Base-by-base conservation (phyloP, 2,888 invertebrate species). In the Synanthedon formicaeformis region DNA sequence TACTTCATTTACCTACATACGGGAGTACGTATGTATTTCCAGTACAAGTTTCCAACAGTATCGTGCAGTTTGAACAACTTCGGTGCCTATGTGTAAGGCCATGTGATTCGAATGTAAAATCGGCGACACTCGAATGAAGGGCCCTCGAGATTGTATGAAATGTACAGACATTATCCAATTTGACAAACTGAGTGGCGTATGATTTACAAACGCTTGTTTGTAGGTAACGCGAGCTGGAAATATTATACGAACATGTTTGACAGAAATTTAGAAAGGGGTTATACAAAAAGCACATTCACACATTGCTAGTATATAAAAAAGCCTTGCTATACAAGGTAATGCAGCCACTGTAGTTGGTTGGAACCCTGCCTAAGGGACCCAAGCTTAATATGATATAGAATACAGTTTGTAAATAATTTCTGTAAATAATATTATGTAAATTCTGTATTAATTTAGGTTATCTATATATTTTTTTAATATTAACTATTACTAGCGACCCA, bases 41-140 rank as follows among this genome's bases (percentile, higher is more conserved):
- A 14, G 45, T 8, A 45, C 13, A 45, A 45, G 45, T 45, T 45
- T 45, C 12, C 45, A n/a, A 14, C 13, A 6, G 14, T 45, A 45
- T 45, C n/a, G 13, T 12, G 45, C 13, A 10, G 45, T 45, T 45
- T 45, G 13, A 45, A 14, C n/a, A 6, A 45, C 12, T 14, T 34
- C 34, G 34, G 34, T 34, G 10, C 34, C 34, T 34, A 34, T 34
- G 34, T 34, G 10, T 34, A 34, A 34, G 34, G 34, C 34, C 34
- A 34, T 45, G 10, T 3, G 34, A 49, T 48, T 41, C 49, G 52
- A 50, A 52, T 52, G 52, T 41, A 49, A 50, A 52, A 52, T 52
- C 50, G 49, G 52, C 49, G 23, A n/a, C n/a, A 16, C 18, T 10
- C 40, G 52, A n/a, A 12, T 52, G 49, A 40, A 52, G 52, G 40